Base-by-base conservation (phyloP, 2,888 invertebrate species). In the Corythucha ciliata region DNA sequence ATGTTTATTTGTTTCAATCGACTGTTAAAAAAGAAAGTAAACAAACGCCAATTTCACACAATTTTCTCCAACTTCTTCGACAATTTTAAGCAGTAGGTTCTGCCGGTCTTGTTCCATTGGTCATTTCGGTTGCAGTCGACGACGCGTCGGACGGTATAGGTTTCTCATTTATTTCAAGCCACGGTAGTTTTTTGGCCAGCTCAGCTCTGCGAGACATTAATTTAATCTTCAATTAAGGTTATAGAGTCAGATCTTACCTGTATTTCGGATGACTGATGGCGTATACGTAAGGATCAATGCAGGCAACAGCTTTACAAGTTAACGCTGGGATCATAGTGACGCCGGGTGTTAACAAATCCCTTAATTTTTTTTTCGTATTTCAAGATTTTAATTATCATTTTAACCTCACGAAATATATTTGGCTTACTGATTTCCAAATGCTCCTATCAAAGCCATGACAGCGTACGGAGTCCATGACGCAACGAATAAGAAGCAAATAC, bases 391-490 rank as follows among this genome's bases (percentile, higher is more conserved):
- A n/a, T n/a, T n/a, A n/a, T n/a, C n/a, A n/a, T n/a, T n/a, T n/a
- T n/a, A n/a, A n/a, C n/a, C n/a, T n/a, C n/a, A n/a, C n/a, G n/a
- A n/a, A n/a, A n/a, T n/a, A n/a, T n/a, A n/a, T n/a, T n/a, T n/a
- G n/a, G n/a, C 61, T 64, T 66, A 78, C 77, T 61, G 77, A 67
- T 88, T 79, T 18, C 89, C 89, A 63, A 84, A 88, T 2, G 84
- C 83, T 2, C 87, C 88, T 58, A 83, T 86, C 51, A 89, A 71
- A 1, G 91, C 80, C 63, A 80, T 78, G 1, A 86, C 78, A 1
- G 86, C 90, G 64, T 92, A 92, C 0, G 92, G 92, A 3, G 87
- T 87, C 91, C 92, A 92, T 0, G 90, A 84, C 2, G 84, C 78
- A 20, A 91, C 79, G 67, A 81, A 89, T 3, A 89, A 70, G 67